Evolutionary conservation across 1,140 invertebrate species (phyloP).

Genomic region (Eumeta japonica): DNA sequence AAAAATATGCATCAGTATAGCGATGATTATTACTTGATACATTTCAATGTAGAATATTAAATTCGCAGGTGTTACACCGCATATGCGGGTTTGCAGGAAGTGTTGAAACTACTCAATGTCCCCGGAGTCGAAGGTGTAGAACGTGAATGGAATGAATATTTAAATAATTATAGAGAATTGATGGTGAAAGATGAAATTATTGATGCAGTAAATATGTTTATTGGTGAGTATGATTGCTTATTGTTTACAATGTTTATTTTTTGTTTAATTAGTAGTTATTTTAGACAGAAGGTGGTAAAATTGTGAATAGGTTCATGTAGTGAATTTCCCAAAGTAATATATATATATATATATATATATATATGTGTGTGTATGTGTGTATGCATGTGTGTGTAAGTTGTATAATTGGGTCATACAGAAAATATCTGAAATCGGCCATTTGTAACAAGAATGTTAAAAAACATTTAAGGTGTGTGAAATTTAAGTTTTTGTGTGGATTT

Average conservation of each 20-base stretch:
- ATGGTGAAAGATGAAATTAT: constrained; percentile 24
- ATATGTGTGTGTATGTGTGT: too few relatives aligned
- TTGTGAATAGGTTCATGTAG: too few relatives aligned
- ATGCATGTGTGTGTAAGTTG: too few relatives aligned
- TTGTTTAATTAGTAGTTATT: not conserved
- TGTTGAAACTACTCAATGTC: constrained; percentile 27
- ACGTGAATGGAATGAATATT: constrained; percentile 22
- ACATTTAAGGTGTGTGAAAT: too few relatives aligned
- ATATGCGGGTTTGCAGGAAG: constrained; percentile 16
- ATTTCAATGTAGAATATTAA: too few relatives aligned
- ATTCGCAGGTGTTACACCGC: constrained; percentile 36
- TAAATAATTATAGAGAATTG: constrained; percentile 13
- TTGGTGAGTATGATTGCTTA: constrained; percentile 21
- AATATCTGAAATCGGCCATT: too few relatives aligned
- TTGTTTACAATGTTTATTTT: not conserved
- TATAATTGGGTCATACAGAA: too few relatives aligned
- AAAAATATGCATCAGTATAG: not conserved
- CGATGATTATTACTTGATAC: not conserved
- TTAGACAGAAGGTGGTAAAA: not conserved
- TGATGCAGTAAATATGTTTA: constrained; percentile 35
- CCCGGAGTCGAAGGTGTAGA: constrained; percentile 26
- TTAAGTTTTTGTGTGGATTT: too few relatives aligned
- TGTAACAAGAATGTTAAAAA: too few relatives aligned
- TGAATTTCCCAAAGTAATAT: too few relatives aligned
- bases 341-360: too few relatives aligned